phyloP scores from a whole-genome alignment of 2,113 vertebrate genomes.

The Thermophis baileyi region DNA sequence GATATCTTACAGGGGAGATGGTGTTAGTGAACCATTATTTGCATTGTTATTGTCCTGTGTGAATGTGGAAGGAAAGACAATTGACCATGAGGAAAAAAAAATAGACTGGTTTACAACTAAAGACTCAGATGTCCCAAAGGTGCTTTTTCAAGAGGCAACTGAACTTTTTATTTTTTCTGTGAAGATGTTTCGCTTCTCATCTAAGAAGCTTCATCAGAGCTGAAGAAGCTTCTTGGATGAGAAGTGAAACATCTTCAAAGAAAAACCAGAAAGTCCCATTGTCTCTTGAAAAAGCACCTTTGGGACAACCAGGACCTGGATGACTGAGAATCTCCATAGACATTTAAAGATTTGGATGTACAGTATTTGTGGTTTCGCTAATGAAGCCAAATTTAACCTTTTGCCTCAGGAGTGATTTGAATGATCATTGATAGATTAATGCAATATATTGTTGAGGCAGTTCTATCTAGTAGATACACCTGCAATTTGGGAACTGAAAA shows the following conservation, averaged over 20 bases:
- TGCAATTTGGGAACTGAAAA: neutral
- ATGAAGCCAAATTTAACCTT: neutral
- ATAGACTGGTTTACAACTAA: neutral
- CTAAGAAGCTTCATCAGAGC: too few species aligned
- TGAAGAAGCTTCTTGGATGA: too few species aligned
- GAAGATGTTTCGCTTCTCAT: too few species aligned
- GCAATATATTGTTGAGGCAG: neutral
- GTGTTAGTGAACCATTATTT: neutral
- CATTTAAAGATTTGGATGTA: neutral
- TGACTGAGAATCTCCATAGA: too few species aligned
- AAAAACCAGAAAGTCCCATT: too few species aligned
- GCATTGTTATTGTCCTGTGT: neutral
- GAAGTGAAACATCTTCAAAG: too few species aligned
- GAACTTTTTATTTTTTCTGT: too few species aligned
- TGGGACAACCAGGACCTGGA: too few species aligned
- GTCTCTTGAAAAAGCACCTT: too few species aligned
- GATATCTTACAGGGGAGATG: neutral
- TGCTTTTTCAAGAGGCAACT: too few species aligned
- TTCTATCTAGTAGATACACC: neutral
- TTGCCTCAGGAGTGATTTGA: neutral
- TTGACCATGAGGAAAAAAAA: neutral
- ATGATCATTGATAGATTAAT: neutral
- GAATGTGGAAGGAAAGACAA: neutral
- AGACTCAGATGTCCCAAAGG: neutral
- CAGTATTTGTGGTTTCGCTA: neutral